A percentile compares a stretch with the other conserved stretches of the same genome.
Evolutionary conservation across 64 coral and sea anemone species (phyloP).

Genomic region (Actinia tenebrosa): DNA sequence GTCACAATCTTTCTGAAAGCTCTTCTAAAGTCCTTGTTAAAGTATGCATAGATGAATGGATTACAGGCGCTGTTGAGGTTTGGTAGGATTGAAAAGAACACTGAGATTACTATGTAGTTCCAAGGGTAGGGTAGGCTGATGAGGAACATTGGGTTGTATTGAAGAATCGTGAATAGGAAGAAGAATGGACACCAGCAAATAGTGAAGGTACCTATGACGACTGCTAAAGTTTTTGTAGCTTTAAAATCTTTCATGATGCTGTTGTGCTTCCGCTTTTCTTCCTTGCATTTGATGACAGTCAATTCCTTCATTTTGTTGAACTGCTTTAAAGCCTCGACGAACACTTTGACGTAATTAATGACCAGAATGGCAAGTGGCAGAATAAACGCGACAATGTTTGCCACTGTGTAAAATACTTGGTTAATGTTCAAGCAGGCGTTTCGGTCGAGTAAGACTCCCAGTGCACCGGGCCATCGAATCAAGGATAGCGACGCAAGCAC

Average conservation of each 20-base stretch:
- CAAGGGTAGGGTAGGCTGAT: background rate
- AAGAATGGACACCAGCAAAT: slow-evolving; percentile 85
- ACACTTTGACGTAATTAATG: slow-evolving; percentile 63
- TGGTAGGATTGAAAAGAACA: slow-evolving; percentile 47
- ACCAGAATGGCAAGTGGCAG: slow-evolving; percentile 47
- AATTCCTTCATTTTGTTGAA: slow-evolving; percentile 86
- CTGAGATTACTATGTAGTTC: background rate
- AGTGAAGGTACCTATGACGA: slow-evolving; percentile 71
- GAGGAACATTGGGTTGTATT: slow-evolving; percentile 14
- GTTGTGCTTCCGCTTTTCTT: slow-evolving; percentile 56
- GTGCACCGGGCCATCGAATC: slow-evolving; percentile 33
- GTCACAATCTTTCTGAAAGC: slow-evolving; percentile 69
- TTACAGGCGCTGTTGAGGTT: slow-evolving; percentile 80
- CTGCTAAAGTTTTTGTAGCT: slow-evolving; percentile 77
- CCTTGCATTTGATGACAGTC: slow-evolving; percentile 36
- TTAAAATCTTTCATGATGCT: slow-evolving; percentile 68
- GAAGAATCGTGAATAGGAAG: slow-evolving; percentile 53
- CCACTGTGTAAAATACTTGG: slow-evolving; percentile 70
- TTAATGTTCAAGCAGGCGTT: slow-evolving; percentile 37
- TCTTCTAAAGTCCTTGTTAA: slow-evolving; percentile 73
- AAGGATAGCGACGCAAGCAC: slow-evolving; percentile 55
- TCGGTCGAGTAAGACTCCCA: background rate
- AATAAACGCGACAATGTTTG: slow-evolving; percentile 70
- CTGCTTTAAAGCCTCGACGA: slow-evolving; percentile 56
- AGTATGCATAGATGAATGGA: slow-evolving; percentile 89